Evolutionary conservation across 2,797 vertebrate species (phyloP), one percentile per base, ranked within the genome.

Genomic region (Onychomys arenicola): DNA sequence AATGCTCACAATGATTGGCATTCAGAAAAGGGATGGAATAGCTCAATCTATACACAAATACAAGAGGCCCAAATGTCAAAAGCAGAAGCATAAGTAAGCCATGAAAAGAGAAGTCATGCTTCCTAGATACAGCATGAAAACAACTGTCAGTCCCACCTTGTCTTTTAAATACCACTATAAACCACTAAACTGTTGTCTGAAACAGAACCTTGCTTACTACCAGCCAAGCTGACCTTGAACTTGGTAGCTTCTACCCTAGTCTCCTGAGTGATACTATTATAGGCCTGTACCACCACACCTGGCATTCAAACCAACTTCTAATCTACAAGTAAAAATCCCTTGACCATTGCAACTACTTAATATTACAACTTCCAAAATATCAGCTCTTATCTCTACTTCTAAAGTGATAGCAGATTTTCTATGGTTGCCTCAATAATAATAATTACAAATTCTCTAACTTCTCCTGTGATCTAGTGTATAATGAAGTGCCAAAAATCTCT

Each of bases 31-130:
- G 95, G 43, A 80, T 3, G 32, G 23, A 87, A 25, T 40, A 21
- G 40, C 49, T 96, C 71, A 93, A 92, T 46, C 93, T 95, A 96
- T 96, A 96, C 34, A 95, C 59, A 97, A 94, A 89, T 63, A 95
- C 43, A 49, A 97, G 29, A 90, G 59, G 71, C 19, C 78, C 69
- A 83, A 96, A 97, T 81, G 59, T 55, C 57, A 94, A 96, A 93
- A 90, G 69, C 40, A 95, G 88, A 94, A 96, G 65, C 43, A 97
- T 82, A 93, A 97, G 95, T 59, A 95, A 77, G 43, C 17, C 55
- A 63, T 93, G n/a, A 96, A 95, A 89, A 93, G 23, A 95, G 77
- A 96, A 97, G 81, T 6, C 43, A 93, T 27, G 23, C 80, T 97
- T 97, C 73, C 40, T 88, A 40, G 65, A 91, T 46, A 93, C 2